Conservation (phyloP, 2,888 invertebrate species). For the Altica lythri region DNA sequence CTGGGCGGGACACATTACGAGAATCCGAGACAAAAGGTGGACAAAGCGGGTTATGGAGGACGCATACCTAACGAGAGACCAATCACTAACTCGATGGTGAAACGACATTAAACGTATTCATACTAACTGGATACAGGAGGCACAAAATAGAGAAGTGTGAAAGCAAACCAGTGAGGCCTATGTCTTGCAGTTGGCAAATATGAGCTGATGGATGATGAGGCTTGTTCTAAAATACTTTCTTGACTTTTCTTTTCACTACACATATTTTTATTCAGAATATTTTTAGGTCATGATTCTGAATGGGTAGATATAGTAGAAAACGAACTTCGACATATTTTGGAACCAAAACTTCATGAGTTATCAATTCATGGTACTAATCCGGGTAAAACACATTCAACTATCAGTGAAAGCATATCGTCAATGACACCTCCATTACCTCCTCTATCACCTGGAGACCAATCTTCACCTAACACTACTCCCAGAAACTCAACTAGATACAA, state of each 20-base stretch:
- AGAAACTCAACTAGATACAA: slow-evolving; percentile 57
- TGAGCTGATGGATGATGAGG: too few species aligned
- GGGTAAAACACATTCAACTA: slow-evolving; percentile 68
- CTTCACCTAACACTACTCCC: slow-evolving; percentile 57
- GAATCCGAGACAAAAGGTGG: too few species aligned
- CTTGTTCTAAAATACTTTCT: too few species aligned
- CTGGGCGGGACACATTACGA: too few species aligned
- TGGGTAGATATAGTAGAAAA: slow-evolving; percentile 84
- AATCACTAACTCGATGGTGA: too few species aligned
- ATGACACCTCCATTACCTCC: slow-evolving; percentile 81
- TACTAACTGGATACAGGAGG: too few species aligned
- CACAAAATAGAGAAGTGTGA: too few species aligned
- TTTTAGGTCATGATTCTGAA: slow-evolving; percentile 68
- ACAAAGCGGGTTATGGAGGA: too few species aligned
- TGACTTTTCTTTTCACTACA: not conserved
- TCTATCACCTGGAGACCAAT: slow-evolving; percentile 68
- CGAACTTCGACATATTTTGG: slow-evolving; percentile 76
- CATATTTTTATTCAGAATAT: slow-evolving; percentile 6
- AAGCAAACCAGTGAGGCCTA: too few species aligned
- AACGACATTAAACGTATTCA: too few species aligned
- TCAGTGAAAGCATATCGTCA: slow-evolving; percentile 70
- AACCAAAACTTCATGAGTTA: slow-evolving; percentile 71
- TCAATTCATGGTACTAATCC: slow-evolving; percentile 60
- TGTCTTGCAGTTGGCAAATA: too few species aligned
- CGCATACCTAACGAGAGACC: too few species aligned